Evolutionary conservation across 2,113 vertebrate genomes (phyloP).

Genomic region (Galbula dea): DNA sequence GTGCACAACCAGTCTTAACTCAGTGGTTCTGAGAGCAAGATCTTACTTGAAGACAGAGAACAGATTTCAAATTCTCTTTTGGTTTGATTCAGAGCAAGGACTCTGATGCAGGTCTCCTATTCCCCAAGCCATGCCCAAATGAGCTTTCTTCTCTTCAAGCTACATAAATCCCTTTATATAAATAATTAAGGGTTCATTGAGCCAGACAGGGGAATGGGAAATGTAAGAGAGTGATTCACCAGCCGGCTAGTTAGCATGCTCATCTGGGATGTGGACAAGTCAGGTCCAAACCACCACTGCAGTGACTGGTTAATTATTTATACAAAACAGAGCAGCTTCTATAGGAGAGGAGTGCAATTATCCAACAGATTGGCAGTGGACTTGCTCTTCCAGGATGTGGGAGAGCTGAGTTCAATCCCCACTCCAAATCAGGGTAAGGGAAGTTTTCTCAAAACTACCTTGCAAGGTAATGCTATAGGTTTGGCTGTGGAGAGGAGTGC

Average conservation of each 20-base stretch:
- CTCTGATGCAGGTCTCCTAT: neutral
- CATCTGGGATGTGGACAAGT: neutral
- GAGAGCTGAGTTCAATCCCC: neutral
- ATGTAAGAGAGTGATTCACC: neutral
- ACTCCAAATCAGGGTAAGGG: neutral
- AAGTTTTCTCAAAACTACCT: neutral
- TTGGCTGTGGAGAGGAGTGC: neutral
- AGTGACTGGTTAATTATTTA: conserved; percentile 48
- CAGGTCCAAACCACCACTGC: neutral
- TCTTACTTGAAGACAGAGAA: neutral
- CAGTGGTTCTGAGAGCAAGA: neutral
- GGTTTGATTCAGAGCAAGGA: neutral
- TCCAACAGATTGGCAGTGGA: neutral
- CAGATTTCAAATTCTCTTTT: neutral
- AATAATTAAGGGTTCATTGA: conserved; percentile 42
- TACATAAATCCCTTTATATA: neutral
- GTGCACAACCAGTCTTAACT: neutral
- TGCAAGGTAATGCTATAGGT: neutral
- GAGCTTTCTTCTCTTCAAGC: conserved; percentile 5
- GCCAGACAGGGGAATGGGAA: neutral
- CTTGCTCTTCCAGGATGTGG: neutral
- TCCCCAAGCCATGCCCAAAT: neutral
- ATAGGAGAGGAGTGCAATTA: neutral
- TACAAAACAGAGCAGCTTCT: conserved; percentile 9
- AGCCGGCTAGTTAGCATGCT: neutral